Conservation (phyloP, 1,140 invertebrate species). For the Lordiphosa mommai region DNA sequence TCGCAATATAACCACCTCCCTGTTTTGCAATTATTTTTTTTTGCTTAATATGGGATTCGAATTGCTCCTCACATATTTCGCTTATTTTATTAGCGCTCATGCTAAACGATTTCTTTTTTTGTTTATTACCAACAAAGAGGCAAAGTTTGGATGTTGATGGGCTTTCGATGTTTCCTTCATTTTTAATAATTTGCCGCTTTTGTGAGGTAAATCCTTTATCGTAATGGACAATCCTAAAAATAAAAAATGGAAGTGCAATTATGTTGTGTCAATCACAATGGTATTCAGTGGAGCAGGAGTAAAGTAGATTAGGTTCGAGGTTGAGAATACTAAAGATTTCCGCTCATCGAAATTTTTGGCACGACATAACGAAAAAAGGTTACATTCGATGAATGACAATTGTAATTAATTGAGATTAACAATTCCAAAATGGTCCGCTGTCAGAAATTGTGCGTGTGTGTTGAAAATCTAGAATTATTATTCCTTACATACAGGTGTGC, state of each 20-base stretch:
- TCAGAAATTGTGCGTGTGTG: too few species aligned
- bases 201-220: constrained; percentile 14
- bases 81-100: constrained; percentile 23
- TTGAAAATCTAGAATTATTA: too few species aligned
- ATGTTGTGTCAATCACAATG: too few species aligned
- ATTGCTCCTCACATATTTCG: constrained; percentile 22
- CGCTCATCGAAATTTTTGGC: too few species aligned
- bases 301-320: too few species aligned
- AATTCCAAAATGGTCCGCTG: too few species aligned
- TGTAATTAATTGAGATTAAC: too few species aligned
- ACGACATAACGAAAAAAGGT: too few species aligned
- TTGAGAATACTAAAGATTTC: too few species aligned
- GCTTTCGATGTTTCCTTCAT: constrained; percentile 39
- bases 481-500: too few species aligned
- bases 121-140: constrained; percentile 31
- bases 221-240: constrained; percentile 28
- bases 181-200: constrained; percentile 55
- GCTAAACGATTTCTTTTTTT: constrained; percentile 34
- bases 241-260: background rate
- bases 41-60: constrained; percentile 42
- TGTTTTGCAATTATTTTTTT: constrained; percentile 33
- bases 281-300: too few species aligned
- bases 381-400: too few species aligned
- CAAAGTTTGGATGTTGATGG: constrained; percentile 59
- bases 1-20: constrained; percentile 46